A percentile compares a stretch with the other conserved stretches of the same genome.
Conservation (phyloP, 35 echinoderm and acorn worm genomes). For the Ptychodera flava region DNA sequence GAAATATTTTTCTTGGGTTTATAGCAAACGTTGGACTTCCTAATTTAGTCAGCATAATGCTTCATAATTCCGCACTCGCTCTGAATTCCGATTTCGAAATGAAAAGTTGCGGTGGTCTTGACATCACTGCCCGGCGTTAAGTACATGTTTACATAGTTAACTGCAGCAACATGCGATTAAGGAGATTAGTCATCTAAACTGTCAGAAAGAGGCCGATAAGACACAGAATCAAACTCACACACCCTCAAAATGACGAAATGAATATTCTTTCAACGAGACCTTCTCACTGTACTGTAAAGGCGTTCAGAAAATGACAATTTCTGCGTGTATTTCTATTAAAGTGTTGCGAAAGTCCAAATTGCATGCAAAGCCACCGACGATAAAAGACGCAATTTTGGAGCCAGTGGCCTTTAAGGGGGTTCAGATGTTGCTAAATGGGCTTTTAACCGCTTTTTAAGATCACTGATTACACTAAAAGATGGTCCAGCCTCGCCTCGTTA, state of each 20-base stretch:
- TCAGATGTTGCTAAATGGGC: too few species aligned
- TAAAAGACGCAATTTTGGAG: background rate
- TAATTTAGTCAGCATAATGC: background rate
- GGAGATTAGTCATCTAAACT: background rate
- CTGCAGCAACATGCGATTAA: background rate
- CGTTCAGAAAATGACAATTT: too few species aligned
- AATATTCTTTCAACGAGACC: background rate
- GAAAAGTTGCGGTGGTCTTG: background rate
- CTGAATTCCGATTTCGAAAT: background rate
- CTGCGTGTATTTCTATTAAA: too few species aligned
- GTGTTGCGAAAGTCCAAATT: too few species aligned
- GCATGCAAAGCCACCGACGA: too few species aligned
- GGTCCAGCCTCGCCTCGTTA: too few species aligned
- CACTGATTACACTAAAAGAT: background rate
- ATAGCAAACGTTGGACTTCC: background rate
- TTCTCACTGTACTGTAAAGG: too few species aligned
- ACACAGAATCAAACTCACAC: too few species aligned
- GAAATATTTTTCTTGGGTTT: background rate
- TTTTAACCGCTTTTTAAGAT: background rate
- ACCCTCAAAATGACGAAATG: background rate
- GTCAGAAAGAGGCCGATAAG: too few species aligned
- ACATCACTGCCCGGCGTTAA: background rate
- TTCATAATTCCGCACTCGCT: background rate
- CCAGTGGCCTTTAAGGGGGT: background rate
- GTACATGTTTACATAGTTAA: background rate